Base-by-base conservation (phyloP, 2,113 vertebrate genomes). In the Podocnemis expansa region DNA sequence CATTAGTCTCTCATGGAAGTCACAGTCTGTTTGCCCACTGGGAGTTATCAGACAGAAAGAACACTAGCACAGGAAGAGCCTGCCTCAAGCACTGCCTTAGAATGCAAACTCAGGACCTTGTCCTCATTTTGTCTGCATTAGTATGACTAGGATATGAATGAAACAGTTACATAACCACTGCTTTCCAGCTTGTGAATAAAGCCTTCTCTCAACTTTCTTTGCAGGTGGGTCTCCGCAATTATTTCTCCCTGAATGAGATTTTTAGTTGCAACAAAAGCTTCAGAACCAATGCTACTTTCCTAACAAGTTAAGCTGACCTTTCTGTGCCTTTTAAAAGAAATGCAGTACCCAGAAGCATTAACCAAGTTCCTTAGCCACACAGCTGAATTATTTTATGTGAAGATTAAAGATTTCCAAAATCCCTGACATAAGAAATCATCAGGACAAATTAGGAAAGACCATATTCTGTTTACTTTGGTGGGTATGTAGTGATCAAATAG, bases 361-460 rank as follows among this genome's bases (percentile, higher is more conserved):
- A 41, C 47, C 27, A 6, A 14, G 21, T 63, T 41, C 31, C 84
- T 16, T 2, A 24, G 13, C 27, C 49, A 11, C 54, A 2, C 43
- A 25, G 43, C 78, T 2, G 16, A 31, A 1, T 1, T 6, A 25
- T 54, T 58, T 38, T 41, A 2, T 0, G 2, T 7, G 25, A 24
- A 4, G 25, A 75, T 8, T 51, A 25, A 3, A 3, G 0, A 41
- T 60, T 45, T 22, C 47, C 75, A 73, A 22, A 41, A 27, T 38
- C 10, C 3, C 12, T 49, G 45, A 34, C 84, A 25, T 16, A 75
- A 34, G 29, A 45, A 76, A 56, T 27, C 84, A 76, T 12, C 11
- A 76, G 29, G 51, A 21, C 5, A 55, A 85, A 85, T 38, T 17
- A 43, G 5, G 25, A 38, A 85, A n/a, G 38, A 60, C 27, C 19